Evolutionary conservation across 2,888 invertebrate species (phyloP).

Genomic region (Oithona nana): DNA sequence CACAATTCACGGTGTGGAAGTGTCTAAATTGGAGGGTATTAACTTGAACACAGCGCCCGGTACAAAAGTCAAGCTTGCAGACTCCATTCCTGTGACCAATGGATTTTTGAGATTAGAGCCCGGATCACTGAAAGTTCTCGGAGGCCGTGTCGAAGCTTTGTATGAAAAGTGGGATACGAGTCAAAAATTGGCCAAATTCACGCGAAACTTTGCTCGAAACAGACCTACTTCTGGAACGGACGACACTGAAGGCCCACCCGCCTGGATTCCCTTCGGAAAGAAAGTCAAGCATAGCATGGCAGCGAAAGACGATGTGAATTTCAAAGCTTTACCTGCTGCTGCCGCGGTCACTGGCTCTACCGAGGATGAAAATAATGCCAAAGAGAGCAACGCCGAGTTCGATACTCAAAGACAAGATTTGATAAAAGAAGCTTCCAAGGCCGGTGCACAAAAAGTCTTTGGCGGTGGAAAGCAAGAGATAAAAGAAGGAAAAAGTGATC

Average conservation of each 20-base stretch:
- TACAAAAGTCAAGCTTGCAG: constrained; percentile 47
- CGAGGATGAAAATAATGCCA: constrained; percentile 32
- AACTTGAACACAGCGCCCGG: constrained; percentile 72
- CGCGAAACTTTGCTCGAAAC: constrained; percentile 23
- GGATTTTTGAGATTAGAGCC: constrained; percentile 53
- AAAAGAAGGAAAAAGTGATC: constrained; percentile 5
- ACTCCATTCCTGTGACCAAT: constrained; percentile 41
- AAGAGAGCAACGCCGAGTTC: constrained; percentile 58
- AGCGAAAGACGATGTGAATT: neutral
- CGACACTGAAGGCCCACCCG: constrained; percentile 59
- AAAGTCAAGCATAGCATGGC: constrained; percentile 23
- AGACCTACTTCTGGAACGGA: constrained; percentile 27
- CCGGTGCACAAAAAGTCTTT: constrained; percentile 23
- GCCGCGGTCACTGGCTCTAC: too few relatives aligned
- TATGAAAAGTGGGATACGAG: constrained; percentile 73
- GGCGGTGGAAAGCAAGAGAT: constrained; percentile 6
- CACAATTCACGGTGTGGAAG: constrained; percentile 51
- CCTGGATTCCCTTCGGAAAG: constrained; percentile 80
- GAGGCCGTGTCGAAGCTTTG: constrained; percentile 61
- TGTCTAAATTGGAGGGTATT: constrained; percentile 45
- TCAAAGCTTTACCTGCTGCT: neutral
- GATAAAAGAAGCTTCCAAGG: constrained; percentile 62
- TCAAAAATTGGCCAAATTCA: constrained; percentile 27
- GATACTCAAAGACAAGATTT: constrained; percentile 72
- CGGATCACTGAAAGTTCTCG: constrained; percentile 46